Conservation (phyloP, 2,113 vertebrate genomes). For the Pagrus major region DNA sequence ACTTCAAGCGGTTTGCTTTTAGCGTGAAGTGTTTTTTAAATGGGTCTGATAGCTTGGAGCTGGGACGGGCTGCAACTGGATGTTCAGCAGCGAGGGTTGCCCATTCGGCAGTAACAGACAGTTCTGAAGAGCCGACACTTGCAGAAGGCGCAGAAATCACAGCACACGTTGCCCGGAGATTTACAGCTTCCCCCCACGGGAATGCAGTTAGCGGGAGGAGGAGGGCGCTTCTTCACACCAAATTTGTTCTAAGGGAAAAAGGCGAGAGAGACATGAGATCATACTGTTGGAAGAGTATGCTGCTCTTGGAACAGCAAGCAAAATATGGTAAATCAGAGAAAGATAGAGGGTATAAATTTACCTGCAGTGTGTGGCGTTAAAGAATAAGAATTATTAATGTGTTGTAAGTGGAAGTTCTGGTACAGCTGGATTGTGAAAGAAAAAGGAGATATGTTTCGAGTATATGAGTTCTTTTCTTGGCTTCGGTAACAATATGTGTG, state of each 20-base stretch:
- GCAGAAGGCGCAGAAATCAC: constrained; percentile 89
- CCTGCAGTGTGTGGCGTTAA: background rate
- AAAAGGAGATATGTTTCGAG: background rate
- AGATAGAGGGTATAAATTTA: background rate
- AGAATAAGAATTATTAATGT: background rate
- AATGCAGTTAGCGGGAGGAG: constrained; percentile 85
- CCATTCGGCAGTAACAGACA: constrained; percentile 87
- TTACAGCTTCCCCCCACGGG: constrained; percentile 87
- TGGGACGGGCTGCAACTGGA: background rate
- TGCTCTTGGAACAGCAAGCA: background rate
- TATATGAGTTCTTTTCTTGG: background rate
- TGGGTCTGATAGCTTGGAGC: background rate
- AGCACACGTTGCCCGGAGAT: constrained; percentile 84
- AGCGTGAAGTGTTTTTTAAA: no score
- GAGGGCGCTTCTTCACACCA: constrained; percentile 62
- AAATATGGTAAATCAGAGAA: background rate
- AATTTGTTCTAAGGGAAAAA: constrained; percentile 65
- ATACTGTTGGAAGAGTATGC: background rate
- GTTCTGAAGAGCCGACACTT: constrained; percentile 90
- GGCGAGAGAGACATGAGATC: background rate
- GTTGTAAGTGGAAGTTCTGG: background rate
- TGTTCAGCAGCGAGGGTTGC: constrained; percentile 87
- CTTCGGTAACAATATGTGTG: background rate
- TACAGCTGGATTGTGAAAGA: background rate
- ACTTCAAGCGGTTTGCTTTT: background rate